A percentile compares a stretch with the other conserved stretches of the same genome.
These are phyloP conservation scores for Hedya salicella DNA, from an alignment of 2,888 invertebrate species.

Conservation along the genomic window DNA sequence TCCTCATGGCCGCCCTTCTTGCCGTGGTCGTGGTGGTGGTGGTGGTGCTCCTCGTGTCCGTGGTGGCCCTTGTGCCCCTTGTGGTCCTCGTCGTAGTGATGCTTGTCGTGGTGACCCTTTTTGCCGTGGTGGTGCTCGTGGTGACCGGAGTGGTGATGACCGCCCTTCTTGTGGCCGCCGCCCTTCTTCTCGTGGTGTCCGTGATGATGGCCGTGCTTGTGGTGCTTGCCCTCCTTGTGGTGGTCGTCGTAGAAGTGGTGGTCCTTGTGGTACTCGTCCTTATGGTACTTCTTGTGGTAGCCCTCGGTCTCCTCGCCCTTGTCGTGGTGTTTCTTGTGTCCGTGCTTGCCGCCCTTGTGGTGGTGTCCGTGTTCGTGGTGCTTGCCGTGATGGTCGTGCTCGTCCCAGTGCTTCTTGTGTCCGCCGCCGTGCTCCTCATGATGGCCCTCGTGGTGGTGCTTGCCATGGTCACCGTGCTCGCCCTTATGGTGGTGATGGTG, in stretches of 20 bases:
- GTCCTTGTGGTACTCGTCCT: slow-evolving; percentile 94
- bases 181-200: slow-evolving; percentile 91
- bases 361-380: slow-evolving; percentile 92
- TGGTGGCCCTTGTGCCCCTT: slow-evolving; percentile 92
- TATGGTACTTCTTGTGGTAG: slow-evolving; percentile 93
- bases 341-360: slow-evolving; percentile 91
- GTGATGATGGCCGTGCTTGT: slow-evolving; percentile 91
- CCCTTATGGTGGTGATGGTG: slow-evolving; percentile 92
- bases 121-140: slow-evolving; percentile 92
- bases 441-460: slow-evolving; percentile 90
- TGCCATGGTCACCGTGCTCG: slow-evolving; percentile 90
- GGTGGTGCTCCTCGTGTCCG: slow-evolving; percentile 90
- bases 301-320: slow-evolving; percentile 93
- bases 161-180: slow-evolving; percentile 92
- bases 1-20: slow-evolving; percentile 91
- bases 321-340: slow-evolving; percentile 93
- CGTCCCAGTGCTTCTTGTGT: slow-evolving; percentile 92
- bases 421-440: slow-evolving; percentile 91
- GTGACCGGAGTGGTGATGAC: slow-evolving; percentile 90
- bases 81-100: slow-evolving; percentile 92
- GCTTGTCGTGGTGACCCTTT: slow-evolving; percentile 92
- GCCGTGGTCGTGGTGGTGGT: slow-evolving; percentile 90
- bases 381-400: slow-evolving; percentile 89
- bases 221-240: slow-evolving; percentile 93
- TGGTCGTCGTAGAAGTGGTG: slow-evolving; percentile 95